These are phyloP conservation scores for Pilophorus perplexus DNA, from an alignment of 2,888 invertebrate genomes.

Conservation along the genomic window DNA sequence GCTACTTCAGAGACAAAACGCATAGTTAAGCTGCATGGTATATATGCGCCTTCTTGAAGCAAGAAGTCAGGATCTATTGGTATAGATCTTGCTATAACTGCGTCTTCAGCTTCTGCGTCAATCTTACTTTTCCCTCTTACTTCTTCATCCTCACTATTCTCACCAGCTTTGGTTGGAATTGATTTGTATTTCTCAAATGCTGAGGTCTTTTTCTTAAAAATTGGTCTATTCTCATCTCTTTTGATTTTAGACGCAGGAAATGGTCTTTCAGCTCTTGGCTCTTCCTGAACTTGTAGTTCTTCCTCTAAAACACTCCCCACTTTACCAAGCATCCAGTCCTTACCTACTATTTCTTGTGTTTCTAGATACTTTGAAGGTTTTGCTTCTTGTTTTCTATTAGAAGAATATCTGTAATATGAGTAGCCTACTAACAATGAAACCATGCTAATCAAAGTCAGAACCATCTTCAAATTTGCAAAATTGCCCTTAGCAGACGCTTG, in stretches of 20 bases:
- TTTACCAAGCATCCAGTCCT: neutral
- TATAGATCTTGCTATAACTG: neutral
- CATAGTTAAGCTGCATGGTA: neutral
- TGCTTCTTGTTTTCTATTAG: neutral
- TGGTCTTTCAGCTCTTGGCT: neutral
- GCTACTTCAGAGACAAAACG: neutral
- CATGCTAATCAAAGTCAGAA: neutral
- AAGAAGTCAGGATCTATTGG: neutral
- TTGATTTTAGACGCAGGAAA: neutral
- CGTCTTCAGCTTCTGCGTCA: neutral
- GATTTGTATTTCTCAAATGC: neutral
- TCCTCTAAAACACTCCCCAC: neutral
- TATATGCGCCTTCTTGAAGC: neutral
- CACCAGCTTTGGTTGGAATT: neutral
- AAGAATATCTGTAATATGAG: neutral
- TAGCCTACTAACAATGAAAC: neutral
- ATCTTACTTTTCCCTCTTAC: neutral
- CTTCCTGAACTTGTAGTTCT: neutral
- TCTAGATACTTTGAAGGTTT: neutral
- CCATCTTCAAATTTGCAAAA: neutral
- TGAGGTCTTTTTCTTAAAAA: neutral
- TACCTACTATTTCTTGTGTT: neutral
- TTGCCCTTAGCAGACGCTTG: neutral
- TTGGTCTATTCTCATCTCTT: neutral
- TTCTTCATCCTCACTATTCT: neutral